These are phyloP conservation scores for Proteles cristata DNA, from an alignment of 2,113 vertebrate genomes.

Conservation along the genomic window DNA sequence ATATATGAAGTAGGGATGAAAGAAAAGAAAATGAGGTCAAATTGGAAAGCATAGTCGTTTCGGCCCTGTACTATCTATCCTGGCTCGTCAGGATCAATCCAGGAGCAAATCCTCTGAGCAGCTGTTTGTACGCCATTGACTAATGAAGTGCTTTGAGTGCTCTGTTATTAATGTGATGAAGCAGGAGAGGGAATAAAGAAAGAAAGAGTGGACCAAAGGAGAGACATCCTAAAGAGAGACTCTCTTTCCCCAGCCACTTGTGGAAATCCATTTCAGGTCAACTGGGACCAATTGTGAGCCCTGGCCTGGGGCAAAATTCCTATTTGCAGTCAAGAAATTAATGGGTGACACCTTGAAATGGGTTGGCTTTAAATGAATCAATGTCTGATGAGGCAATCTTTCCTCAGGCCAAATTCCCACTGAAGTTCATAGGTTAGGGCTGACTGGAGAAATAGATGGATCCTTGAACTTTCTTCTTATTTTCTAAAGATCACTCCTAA, in stretches of 20 bases:
- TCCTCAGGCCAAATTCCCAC: slow-evolving; percentile 70
- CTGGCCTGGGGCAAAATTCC: slow-evolving; percentile 73
- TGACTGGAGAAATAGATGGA: neutral
- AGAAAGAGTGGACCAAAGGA: slow-evolving; percentile 26
- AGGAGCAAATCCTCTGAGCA: slow-evolving; percentile 47
- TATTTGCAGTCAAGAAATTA: slow-evolving; percentile 75
- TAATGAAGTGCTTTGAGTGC: slow-evolving; percentile 69
- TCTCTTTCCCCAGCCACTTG: slow-evolving; percentile 71
- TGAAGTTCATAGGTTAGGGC: neutral
- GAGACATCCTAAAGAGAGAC: slow-evolving; percentile 48
- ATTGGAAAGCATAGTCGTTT: neutral
- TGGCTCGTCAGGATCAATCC: neutral
- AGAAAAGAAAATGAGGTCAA: neutral
- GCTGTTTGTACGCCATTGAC: neutral
- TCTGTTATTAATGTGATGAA: neutral
- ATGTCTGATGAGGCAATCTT: slow-evolving; percentile 65
- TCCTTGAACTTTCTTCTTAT: neutral
- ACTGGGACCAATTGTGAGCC: slow-evolving; percentile 73
- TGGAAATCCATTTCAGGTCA: slow-evolving; percentile 75
- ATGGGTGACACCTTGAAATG: slow-evolving; percentile 67
- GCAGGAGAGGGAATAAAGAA: slow-evolving; percentile 2
- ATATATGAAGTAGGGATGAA: neutral
- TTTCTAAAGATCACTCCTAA: neutral
- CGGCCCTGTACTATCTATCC: neutral
- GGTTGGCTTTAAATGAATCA: slow-evolving; percentile 59